Conservation (phyloP, 1,140 invertebrate species). For the Caerostris darwini region DNA sequence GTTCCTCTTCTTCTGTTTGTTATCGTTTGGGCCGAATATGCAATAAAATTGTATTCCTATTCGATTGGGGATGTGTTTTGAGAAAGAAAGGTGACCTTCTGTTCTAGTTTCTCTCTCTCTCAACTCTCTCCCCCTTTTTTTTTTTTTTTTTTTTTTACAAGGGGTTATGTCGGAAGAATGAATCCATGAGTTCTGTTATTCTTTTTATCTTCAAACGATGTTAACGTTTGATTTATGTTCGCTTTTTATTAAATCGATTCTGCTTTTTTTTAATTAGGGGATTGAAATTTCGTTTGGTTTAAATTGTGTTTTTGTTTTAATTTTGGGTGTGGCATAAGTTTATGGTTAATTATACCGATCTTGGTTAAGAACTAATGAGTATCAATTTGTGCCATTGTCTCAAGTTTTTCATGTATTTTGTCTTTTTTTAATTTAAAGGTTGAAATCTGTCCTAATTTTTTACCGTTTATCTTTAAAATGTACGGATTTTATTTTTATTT, state of each 20-base stretch:
- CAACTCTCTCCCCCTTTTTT: no score
- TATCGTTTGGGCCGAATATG: slow-evolving; percentile 23
- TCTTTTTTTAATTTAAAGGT: no score
- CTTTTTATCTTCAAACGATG: not conserved
- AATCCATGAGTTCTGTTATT: not conserved
- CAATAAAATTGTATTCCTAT: slow-evolving; percentile 41
- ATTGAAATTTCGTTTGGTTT: not conserved
- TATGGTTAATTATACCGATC: not conserved
- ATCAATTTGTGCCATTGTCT: no score
- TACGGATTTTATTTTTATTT: no score
- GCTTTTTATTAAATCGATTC: not conserved
- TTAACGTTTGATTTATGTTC: not conserved
- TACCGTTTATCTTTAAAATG: no score
- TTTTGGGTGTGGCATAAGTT: not conserved
- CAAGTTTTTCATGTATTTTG: no score
- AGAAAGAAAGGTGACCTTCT: slow-evolving; percentile 22
- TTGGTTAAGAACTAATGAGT: not conserved
- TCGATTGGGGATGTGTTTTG: slow-evolving; percentile 21
- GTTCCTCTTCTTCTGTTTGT: slow-evolving; percentile 16
- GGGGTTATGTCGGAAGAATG: not conserved
- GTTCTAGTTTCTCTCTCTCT: not conserved
- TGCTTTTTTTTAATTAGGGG: not conserved
- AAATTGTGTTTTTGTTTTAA: not conserved
- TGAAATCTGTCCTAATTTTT: no score
- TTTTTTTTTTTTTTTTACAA: no score